These are phyloP conservation scores for Diadegma fenestrale DNA, from an alignment of 2,888 invertebrate genomes.

Conservation along the genomic window DNA sequence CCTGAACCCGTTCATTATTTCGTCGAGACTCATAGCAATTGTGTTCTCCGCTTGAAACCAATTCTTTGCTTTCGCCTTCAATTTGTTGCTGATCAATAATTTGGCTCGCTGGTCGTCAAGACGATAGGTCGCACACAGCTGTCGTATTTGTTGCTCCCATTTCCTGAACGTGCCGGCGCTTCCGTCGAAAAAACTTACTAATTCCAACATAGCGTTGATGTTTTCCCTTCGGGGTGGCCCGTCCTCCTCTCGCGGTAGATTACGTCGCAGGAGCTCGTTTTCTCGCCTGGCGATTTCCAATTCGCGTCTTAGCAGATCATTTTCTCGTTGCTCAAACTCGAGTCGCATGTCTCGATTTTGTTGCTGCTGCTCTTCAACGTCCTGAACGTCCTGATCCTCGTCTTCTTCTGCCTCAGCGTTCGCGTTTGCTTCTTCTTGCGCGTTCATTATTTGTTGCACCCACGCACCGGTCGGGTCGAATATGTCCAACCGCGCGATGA, in stretches of 20 bases:
- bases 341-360: constrained; percentile 14
- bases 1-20: constrained; percentile 59
- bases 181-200: constrained; percentile 56
- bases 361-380: constrained; percentile 13
- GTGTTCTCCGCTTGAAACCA: constrained; percentile 59
- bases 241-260: neutral
- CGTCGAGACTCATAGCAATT: constrained; percentile 46
- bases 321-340: constrained; percentile 42
- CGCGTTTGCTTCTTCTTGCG: neutral
- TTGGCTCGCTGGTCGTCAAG: constrained; percentile 48
- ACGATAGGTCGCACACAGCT: constrained; percentile 43
- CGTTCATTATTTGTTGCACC: neutral
- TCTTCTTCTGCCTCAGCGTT: neutral
- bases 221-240: constrained; percentile 31
- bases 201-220: constrained; percentile 48
- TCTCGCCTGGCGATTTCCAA: constrained; percentile 47
- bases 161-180: constrained; percentile 48
- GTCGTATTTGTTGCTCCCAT: constrained; percentile 55
- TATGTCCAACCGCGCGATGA: constrained; percentile 35
- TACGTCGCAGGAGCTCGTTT: constrained; percentile 23
- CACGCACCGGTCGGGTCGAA: constrained; percentile 36
- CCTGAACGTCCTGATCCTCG: constrained; percentile 22
- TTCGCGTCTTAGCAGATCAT: constrained; percentile 53
- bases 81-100: constrained; percentile 54
- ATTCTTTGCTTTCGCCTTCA: constrained; percentile 53